Percentiles rank a stretch among this genome's conserved stretches.
Evolutionary conservation across 2,113 vertebrate genomes (phyloP).

Genomic region (Nannobrachium achirus): DNA sequence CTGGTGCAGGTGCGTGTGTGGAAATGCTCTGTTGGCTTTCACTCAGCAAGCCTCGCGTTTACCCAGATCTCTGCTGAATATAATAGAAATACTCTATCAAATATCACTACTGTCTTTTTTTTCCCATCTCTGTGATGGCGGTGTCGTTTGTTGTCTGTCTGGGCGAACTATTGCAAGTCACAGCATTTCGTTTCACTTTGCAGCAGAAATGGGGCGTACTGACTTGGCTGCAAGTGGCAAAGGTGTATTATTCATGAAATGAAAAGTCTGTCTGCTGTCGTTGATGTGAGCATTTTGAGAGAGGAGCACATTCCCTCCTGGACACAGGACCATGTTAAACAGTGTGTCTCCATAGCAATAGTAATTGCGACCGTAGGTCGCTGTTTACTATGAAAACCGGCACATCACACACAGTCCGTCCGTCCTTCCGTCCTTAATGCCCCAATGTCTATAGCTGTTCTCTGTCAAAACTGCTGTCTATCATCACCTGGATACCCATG

Average conservation of each 20-base stretch:
- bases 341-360: background rate
- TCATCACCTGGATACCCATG: no score
- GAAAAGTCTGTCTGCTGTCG: background rate
- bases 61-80: constrained; percentile 14
- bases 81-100: background rate
- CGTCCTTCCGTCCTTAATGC: no score
- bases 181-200: background rate
- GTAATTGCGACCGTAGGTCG: no score
- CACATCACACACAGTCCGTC: no score
- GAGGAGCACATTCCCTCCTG: background rate
- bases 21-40: constrained; percentile 3
- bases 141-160: constrained; percentile 20
- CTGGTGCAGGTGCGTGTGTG: constrained; percentile 11
- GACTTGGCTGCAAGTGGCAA: background rate
- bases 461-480: no score
- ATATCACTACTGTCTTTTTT: constrained; percentile 3
- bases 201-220: background rate
- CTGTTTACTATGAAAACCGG: no score
- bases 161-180: background rate
- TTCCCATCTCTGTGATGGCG: no score
- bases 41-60: constrained; percentile 31
- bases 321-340: background rate
- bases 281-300: background rate
- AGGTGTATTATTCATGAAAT: constrained; percentile 1
- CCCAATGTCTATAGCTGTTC: no score